Percentiles rank a stretch among this genome's conserved stretches.
Conservation (phyloP, 2,888 invertebrate species). For the Idaea aversata region DNA sequence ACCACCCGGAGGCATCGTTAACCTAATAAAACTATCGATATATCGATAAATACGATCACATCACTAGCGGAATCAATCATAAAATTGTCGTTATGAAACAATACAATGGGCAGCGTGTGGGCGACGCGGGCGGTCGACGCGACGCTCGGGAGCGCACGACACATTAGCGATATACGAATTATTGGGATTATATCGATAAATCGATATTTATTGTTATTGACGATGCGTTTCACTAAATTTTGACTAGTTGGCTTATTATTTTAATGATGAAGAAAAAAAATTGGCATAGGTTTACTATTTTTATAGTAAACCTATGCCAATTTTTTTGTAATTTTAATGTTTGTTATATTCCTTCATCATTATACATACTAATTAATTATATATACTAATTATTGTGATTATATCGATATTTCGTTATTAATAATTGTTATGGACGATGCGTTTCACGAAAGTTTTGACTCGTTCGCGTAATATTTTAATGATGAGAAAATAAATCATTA, state of each 20-base stretch:
- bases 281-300: too few relatives aligned
- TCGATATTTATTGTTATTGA: slow-evolving; percentile 9
- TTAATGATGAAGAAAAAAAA: too few relatives aligned
- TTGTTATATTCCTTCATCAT: too few relatives aligned
- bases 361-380: too few relatives aligned
- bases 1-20: slow-evolving; percentile 23
- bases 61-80: slow-evolving; percentile 71
- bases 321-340: too few relatives aligned
- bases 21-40: slow-evolving; percentile 29
- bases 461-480: too few relatives aligned
- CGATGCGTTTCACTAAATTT: slow-evolving; percentile 8
- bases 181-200: slow-evolving; percentile 11
- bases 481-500: too few relatives aligned
- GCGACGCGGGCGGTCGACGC: slow-evolving; percentile 69
- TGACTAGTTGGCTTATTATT: too few relatives aligned
- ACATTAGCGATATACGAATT: slow-evolving; percentile 42
- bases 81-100: slow-evolving; percentile 67
- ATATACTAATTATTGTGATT: slow-evolving; percentile 25
- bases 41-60: slow-evolving; percentile 23
- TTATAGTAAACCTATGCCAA: too few relatives aligned
- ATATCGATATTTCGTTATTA: slow-evolving; percentile 13
- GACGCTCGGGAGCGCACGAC: slow-evolving; percentile 18
- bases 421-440: slow-evolving; percentile 1
- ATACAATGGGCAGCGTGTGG: slow-evolving; percentile 56
- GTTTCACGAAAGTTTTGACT: slow-evolving; percentile 7